Percentiles rank a stretch among this genome's conserved stretches.
phyloP scores from a whole-genome alignment of 2,113 vertebrate species.

The Mormyrus lacerda region DNA sequence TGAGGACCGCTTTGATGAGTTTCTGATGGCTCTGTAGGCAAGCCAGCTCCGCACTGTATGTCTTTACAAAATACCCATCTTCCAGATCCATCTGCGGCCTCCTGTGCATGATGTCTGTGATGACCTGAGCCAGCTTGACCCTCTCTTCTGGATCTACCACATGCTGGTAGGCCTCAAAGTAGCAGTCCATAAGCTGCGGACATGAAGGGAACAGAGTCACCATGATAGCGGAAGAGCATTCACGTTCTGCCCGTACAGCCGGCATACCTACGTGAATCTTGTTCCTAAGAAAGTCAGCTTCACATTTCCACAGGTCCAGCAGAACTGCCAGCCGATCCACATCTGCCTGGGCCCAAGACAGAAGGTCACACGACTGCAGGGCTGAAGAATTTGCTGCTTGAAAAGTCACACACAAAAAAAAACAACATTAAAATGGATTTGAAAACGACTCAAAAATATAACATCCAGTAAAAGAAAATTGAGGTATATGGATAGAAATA shows the following conservation, averaged over 20 bases:
- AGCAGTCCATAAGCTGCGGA: conserved; percentile 63
- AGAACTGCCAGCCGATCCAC: conserved; percentile 57
- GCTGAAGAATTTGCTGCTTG: not conserved
- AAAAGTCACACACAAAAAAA: not conserved
- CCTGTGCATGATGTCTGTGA: conserved; percentile 56
- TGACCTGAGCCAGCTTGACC: conserved; percentile 53
- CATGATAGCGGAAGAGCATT: not conserved
- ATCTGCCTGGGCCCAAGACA: conserved; percentile 33
- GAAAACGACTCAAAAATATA: not conserved
- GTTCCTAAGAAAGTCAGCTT: conserved; percentile 55
- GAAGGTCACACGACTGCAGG: conserved; percentile 24
- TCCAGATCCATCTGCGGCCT: conserved; percentile 55
- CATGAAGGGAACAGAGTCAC: not conserved
- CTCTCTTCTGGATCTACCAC: conserved; percentile 56
- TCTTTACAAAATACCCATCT: conserved; percentile 51
- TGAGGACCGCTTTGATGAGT: conserved; percentile 51
- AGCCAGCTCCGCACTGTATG: conserved; percentile 48
- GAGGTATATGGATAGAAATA: not conserved
- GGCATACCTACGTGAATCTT: conserved; percentile 56
- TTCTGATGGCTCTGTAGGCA: conserved; percentile 59
- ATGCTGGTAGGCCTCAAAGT: conserved; percentile 66
- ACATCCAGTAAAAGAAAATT: not conserved
- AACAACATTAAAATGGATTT: not conserved
- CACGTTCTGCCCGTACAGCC: not conserved
- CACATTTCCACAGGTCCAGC: conserved; percentile 64